Evolutionary conservation across 2,113 vertebrate genomes (phyloP), one percentile per base, ranked within the genome.

Genomic region (Chlorocebus sabaeus): DNA sequence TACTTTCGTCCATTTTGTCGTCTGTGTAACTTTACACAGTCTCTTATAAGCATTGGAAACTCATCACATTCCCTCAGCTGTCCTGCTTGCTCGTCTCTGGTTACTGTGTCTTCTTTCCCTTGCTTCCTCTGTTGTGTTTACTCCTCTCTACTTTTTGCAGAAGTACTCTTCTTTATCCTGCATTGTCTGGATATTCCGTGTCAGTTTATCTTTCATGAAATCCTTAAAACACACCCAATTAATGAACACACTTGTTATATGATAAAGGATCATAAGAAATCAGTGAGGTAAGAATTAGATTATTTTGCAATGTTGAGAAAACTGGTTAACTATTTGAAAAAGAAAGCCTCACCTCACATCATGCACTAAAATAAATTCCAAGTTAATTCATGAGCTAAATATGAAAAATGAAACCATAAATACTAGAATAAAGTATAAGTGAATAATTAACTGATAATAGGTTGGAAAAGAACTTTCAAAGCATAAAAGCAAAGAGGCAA

Each of bases 301-400:
- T 84, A 50, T 67, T 95, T 93, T 96, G 9, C n/a, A 86, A 68
- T 82, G 45, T 90, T 79, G 23, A 96, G 30, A 90, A 93, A 92
- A 90, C 6, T 87, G 12, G n/a, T 9, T 95, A 87, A 95, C 55
- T 85, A 90, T 79, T 73, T 94, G 17, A 9, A 67, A n/a, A 40
- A 59, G 16, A 85, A 75, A 45, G 2, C 13, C 14, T 57, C 38
- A 79, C 75, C 14, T 73, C 45, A 85, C 6, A 57, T 14, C 30
- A 86, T 18, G 5, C 35, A 73, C n/a, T 86, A 52, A 61, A 89
- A 59, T 96, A 83, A 87, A 64, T 17, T 82, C 27, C n/a, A 95
- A n/a, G 59, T 90, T 67, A 87, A 83, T 72, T 83, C 5, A 83
- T 59, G 48, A 90, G 27, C 23, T 84, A 91, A 72, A 89, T 84